A percentile compares a stretch with the other conserved stretches of the same genome.
Evolutionary conservation across 2,888 invertebrate species (phyloP).

Genomic region (Alcis repandata): DNA sequence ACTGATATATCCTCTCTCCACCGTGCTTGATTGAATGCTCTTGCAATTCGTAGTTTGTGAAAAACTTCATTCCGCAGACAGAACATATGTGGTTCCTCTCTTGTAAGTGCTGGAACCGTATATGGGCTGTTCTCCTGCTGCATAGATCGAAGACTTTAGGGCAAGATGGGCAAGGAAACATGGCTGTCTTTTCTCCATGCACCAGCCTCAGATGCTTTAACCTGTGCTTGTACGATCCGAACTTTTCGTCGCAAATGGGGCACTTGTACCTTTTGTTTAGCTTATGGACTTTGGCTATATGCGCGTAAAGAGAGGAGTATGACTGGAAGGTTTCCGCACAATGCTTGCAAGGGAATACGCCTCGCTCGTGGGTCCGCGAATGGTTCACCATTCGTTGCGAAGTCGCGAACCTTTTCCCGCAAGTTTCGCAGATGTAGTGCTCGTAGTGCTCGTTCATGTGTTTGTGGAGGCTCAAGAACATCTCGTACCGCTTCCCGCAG

Average conservation of each 20-base stretch:
- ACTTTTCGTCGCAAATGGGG: conserved; percentile 80
- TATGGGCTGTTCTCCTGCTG: conserved; percentile 76
- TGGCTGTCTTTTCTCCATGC: conserved; percentile 76
- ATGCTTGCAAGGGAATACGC: conserved; percentile 75
- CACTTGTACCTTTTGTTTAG: conserved; percentile 80
- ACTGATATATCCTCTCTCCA: conserved; percentile 84
- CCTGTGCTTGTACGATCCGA: conserved; percentile 76
- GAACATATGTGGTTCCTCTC: conserved; percentile 82
- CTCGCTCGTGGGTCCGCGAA: conserved; percentile 72
- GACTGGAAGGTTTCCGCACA: conserved; percentile 71
- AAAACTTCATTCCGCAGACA: conserved; percentile 84
- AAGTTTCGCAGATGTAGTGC: conserved; percentile 80
- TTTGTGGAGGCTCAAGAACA: conserved; percentile 78
- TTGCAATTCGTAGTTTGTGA: conserved; percentile 84
- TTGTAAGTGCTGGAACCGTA: conserved; percentile 76
- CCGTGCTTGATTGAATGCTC: conserved; percentile 86
- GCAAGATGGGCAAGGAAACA: conserved; percentile 77
- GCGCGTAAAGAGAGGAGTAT: conserved; percentile 71
- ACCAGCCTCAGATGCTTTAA: conserved; percentile 73
- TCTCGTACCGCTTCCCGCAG: conserved; percentile 78
- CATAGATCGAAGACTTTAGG: conserved; percentile 78
- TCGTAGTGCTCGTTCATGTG: conserved; percentile 83
- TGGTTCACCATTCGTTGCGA: conserved; percentile 78
- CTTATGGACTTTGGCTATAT: conserved; percentile 73
- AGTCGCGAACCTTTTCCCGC: conserved; percentile 78